phyloP scores from a whole-genome alignment of 2,113 vertebrate species.

The Vidua macroura region DNA sequence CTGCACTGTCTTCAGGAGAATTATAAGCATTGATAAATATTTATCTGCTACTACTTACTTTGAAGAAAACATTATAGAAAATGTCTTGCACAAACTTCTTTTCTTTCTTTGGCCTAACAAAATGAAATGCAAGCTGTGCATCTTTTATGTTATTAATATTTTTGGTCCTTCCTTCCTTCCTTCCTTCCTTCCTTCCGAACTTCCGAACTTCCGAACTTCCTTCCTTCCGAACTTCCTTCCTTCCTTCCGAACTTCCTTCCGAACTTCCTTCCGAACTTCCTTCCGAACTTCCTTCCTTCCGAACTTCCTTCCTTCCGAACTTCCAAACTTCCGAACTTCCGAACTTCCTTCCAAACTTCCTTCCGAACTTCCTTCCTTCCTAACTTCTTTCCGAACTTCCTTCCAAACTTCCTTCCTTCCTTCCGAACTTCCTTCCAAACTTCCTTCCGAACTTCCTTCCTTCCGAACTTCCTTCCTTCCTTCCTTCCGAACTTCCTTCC shows the following conservation, averaged over 20 bases:
- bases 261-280: too few relatives aligned
- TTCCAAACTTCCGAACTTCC: not conserved
- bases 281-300: too few relatives aligned
- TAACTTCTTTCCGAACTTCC: too few relatives aligned
- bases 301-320: too few relatives aligned
- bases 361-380: too few relatives aligned
- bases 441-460: not conserved
- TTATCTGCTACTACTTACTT: not conserved
- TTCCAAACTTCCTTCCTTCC: not conserved
- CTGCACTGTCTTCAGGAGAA: not conserved
- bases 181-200: too few relatives aligned
- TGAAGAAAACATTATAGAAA: not conserved
- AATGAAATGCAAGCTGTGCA: not conserved
- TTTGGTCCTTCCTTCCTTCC: not conserved
- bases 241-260: not conserved
- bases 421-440: too few relatives aligned
- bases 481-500: too few relatives aligned
- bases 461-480: not conserved
- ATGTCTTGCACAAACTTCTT: not conserved
- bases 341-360: too few relatives aligned
- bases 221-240: not conserved
- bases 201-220: too few relatives aligned
- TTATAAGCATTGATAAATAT: not conserved
- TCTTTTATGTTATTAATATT: not conserved
- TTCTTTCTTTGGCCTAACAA: not conserved